A percentile compares a stretch with the other conserved stretches of the same genome.
These are phyloP conservation scores for Lagodon rhomboides DNA, from an alignment of 2,797 vertebrate species.

Conservation along the genomic window DNA sequence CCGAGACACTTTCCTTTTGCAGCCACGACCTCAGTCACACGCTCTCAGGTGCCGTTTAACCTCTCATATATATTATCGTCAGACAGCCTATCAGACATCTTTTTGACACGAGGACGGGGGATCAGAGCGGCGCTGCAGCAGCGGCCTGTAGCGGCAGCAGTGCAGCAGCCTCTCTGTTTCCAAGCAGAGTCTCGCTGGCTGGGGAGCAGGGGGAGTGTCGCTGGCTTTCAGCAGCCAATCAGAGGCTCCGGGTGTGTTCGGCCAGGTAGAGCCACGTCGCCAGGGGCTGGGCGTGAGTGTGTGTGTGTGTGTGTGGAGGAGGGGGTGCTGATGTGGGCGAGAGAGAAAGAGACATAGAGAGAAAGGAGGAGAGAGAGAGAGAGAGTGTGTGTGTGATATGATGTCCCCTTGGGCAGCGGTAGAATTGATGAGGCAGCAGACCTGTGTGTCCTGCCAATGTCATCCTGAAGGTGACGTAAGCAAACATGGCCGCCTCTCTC, in stretches of 20 bases:
- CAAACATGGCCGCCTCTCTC: constrained; percentile 67
- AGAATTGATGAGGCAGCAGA: constrained; percentile 88
- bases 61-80: neutral
- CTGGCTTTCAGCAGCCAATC: constrained; percentile 77
- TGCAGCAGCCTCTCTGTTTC: constrained; percentile 80
- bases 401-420: constrained; percentile 78
- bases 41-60: constrained; percentile 2
- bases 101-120: constrained; percentile 30
- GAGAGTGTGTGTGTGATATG: constrained; percentile 57
- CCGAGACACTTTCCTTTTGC: neutral
- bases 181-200: constrained; percentile 82
- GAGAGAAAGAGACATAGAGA: constrained; percentile 18
- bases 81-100: constrained; percentile 20
- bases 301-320: constrained; percentile 7
- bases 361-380: neutral
- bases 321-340: neutral
- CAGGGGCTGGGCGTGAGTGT: constrained; percentile 47
- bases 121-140: constrained; percentile 63
- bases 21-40: constrained; percentile 6
- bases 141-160: constrained; percentile 67
- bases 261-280: constrained; percentile 79
- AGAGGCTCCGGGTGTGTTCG: constrained; percentile 77
- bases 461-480: constrained; percentile 85
- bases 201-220: constrained; percentile 71
- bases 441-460: constrained; percentile 85